Evolutionary conservation across 2,113 vertebrate species (phyloP), one percentile per base, ranked within the genome.

Genomic region (Sciurus niger): DNA sequence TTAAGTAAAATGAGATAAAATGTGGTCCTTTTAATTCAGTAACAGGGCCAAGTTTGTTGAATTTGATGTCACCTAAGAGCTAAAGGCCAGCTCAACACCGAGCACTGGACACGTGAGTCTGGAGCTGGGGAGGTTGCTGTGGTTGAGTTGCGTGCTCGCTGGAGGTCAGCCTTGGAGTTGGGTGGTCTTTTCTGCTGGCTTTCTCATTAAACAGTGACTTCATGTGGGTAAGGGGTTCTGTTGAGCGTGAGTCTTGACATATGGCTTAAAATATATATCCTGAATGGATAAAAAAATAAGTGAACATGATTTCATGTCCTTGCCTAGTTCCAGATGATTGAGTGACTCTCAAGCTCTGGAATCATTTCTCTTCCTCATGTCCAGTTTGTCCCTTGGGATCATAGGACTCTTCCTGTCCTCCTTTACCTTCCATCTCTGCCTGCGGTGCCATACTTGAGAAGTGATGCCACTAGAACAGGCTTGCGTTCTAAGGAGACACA

Each of bases 211-310:
- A 34, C 4, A 3, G 28, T 8, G 10, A 70, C 53, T 76, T 46
- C 22, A 0, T 4, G 0, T 1, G 77, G 51, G 18, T 51, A 10
- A 4, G 8, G 58, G 55, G 46, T 76, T 89, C 43, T 79, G 48
- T n/a, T 65, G 32, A 76, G 65, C 40, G 25, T 0, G 8, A 40
- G 14, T 4, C 30, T 51, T 53, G 53, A 60, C 10, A 5, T 1
- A 28, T 4, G 32, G 28, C 18, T 91, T 93, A 58, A 79, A 89
- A 90, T 25, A n/a, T 80, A 58, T 60, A 20, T 94, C 77, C 51
- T 65, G 78, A 82, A 9, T 86, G 70, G 20, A 65, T 89, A 67
- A 73, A 84, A 80, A 18, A 55, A 68, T 13, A 78, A 65, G 37
- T 4, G 7, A 73, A 82, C 74, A 53, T 80, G 28, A 86, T 86